Evolutionary conservation across 2,797 vertebrate genomes (phyloP).

Genomic region (Myripristis jacobus): DNA sequence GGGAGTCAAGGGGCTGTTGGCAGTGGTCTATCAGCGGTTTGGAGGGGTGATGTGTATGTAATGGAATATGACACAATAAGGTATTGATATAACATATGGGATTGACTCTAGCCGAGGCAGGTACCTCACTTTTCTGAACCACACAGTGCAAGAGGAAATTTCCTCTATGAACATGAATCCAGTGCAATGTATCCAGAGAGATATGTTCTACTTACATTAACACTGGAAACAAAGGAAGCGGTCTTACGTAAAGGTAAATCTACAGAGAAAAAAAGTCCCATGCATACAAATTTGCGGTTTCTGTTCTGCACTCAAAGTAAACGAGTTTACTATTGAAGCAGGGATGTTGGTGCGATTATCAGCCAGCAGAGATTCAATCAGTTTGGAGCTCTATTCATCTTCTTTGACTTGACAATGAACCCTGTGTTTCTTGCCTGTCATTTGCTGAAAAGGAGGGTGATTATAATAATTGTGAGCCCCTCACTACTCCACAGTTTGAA

Average conservation of each 20-base stretch:
- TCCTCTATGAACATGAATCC: too few relatives aligned
- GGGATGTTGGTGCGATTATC: not conserved
- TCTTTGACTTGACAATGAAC: slow-evolving; percentile 43
- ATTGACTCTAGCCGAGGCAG: slow-evolving; percentile 23
- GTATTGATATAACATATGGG: slow-evolving; percentile 10
- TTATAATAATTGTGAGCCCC: slow-evolving; percentile 39
- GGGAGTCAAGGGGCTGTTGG: slow-evolving; percentile 73
- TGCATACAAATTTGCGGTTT: not conserved
- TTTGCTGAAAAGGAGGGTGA: slow-evolving; percentile 45
- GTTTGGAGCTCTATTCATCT: slow-evolving; percentile 22
- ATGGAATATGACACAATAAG: slow-evolving; percentile 30
- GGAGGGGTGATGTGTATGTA: slow-evolving; percentile 39
- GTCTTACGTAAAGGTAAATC: not conserved
- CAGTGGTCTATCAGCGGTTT: slow-evolving; percentile 64
- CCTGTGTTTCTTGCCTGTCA: slow-evolving; percentile 34
- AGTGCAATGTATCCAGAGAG: too few relatives aligned
- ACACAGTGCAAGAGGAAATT: not conserved
- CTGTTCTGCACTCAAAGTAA: not conserved
- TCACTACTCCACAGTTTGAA: slow-evolving; percentile 39
- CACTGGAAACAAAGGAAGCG: not conserved
- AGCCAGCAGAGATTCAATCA: slow-evolving; percentile 23
- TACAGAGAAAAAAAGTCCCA: not conserved
- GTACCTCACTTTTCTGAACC: slow-evolving; percentile 29
- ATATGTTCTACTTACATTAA: slow-evolving; percentile 27
- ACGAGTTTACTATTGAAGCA: not conserved